Evolutionary conservation across 2,113 vertebrate species (phyloP).

Genomic region (Periophthalmodon schlosseri): DNA sequence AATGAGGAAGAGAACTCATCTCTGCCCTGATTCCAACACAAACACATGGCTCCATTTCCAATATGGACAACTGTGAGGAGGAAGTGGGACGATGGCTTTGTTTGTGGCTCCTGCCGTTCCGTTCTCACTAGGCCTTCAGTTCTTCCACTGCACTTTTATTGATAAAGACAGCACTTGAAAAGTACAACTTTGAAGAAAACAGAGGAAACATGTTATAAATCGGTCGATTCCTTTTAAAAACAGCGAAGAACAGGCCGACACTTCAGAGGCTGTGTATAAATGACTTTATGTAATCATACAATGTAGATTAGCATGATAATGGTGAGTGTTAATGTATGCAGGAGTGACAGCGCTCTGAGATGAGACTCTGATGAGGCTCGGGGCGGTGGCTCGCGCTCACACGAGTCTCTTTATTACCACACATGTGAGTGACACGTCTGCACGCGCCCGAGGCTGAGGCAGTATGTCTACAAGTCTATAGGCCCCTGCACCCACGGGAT

Average conservation of each 20-base stretch:
- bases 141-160: conserved; percentile 34
- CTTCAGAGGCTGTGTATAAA: conserved; percentile 93
- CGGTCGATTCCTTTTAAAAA: conserved; percentile 60
- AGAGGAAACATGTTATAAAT: conserved; percentile 17
- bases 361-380: conserved; percentile 87
- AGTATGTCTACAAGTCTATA: conserved; percentile 75
- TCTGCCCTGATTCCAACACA: conserved; percentile 66
- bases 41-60: conserved; percentile 63
- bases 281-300: conserved; percentile 99
- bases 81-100: conserved; percentile 57
- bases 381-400: conserved; percentile 82
- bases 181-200: conserved; percentile 39
- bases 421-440: conserved; percentile 81
- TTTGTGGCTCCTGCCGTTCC: conserved; percentile 56
- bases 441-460: conserved; percentile 71
- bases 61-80: conserved; percentile 59
- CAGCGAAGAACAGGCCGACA: conserved; percentile 83
- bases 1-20: conserved; percentile 80
- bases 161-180: conserved; percentile 34
- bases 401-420: conserved; percentile 74
- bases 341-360: conserved; percentile 98
- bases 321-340: conserved; percentile 99
- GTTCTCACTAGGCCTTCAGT: conserved; percentile 60
- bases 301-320: conserved; percentile 99
- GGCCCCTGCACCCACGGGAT: conserved; percentile 71